Evolutionary conservation across 2,797 vertebrate species (phyloP), one percentile per base, ranked within the genome.

Genomic region (Selene dorsalis): DNA sequence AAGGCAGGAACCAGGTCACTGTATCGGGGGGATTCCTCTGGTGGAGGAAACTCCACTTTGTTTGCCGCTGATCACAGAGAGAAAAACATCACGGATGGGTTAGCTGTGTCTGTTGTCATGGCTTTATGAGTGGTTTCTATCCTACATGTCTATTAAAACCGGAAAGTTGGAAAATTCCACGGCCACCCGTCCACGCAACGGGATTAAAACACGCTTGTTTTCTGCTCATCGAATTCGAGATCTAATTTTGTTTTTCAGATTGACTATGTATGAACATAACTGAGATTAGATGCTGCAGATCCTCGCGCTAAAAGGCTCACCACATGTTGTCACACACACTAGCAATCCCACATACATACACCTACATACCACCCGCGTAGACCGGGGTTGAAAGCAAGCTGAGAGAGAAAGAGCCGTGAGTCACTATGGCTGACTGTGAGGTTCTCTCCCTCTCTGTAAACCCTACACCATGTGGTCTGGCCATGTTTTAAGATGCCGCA

Each of bases 21-120:
- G 72, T 65, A 22, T 20, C 17, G 76, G 89, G 91, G 91, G 90
- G 89, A 90, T 89, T 93, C 91, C 90, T 91, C 74, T 0, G 4
- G 68, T 66, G 28, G 75, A 92, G 91, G 92, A 93, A 93, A 93
- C 90, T 93, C 91, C 91, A 53, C 84, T 86, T 24, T 67, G 81
- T 75, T 80, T 12, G 1, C 47, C 73, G 58, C 26, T 55, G 65
- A 73, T 62, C 66, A 52, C 32, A 59, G 26, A 8, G 71, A 84
- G 28, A 8, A 73, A 84, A 17, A 41, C 83, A 83, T 88, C 84
- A 90, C 38, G 81, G 85, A 8, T 20, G 18, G n/a, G n/a, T n/a
- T n/a, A n/a, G 47, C 58, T 3, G 17, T 17, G 35, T 61, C 39
- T 41, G 58, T 58, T 90, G 63, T 86, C 13, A 26, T 30, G 75